Evolutionary conservation across 1,140 invertebrate species (phyloP).

Genomic region (Mycetomoellerius zeteki): DNA sequence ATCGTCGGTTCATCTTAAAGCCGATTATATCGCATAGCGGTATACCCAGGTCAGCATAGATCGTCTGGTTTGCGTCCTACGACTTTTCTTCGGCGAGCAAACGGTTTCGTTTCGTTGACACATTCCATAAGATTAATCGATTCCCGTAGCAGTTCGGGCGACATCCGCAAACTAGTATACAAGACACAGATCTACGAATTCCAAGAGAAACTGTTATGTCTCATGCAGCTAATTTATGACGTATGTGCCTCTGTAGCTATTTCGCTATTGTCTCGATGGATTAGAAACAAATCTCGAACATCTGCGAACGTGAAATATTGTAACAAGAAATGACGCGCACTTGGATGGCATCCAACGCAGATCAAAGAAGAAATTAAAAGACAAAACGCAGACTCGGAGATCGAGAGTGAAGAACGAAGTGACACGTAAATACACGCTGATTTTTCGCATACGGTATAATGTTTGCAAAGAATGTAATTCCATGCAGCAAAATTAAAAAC

Average conservation of each 20-base stretch:
- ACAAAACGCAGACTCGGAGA: not conserved
- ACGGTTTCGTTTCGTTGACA: slow-evolving; percentile 58
- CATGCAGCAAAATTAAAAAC: slow-evolving; percentile 43
- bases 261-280: not conserved
- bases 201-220: slow-evolving; percentile 6
- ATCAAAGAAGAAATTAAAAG: not conserved
- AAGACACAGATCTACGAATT: slow-evolving; percentile 38
- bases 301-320: not conserved
- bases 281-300: slow-evolving; percentile 1
- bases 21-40: slow-evolving; percentile 44
- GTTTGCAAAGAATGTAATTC: slow-evolving; percentile 30
- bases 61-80: slow-evolving; percentile 36
- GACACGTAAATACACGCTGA: not conserved
- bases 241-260: not conserved
- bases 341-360: not conserved
- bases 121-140: slow-evolving; percentile 64
- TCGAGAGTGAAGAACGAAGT: not conserved
- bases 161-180: slow-evolving; percentile 15
- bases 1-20: slow-evolving; percentile 20
- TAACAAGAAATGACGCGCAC: not conserved
- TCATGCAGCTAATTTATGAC: not conserved
- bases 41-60: slow-evolving; percentile 31
- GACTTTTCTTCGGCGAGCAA: slow-evolving; percentile 2
- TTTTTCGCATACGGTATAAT: slow-evolving; percentile 33
- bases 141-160: not conserved